Base-by-base conservation (phyloP, 2,797 vertebrate genomes). In the Propithecus deckenii region DNA sequence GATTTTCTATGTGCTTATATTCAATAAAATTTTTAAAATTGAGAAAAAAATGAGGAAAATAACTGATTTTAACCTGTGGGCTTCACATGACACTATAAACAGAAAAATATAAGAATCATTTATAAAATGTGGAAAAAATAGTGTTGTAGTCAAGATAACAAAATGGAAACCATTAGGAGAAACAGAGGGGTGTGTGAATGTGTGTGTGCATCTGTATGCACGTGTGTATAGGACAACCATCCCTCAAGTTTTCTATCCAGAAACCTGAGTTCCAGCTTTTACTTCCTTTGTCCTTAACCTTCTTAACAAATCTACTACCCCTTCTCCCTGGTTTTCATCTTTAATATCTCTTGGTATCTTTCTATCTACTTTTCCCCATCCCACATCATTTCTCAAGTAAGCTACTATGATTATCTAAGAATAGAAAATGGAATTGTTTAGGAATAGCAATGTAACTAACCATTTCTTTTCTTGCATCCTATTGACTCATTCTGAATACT, bases 21-120 rank as follows among this genome's bases (percentile, higher is more conserved):
- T 96, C 35, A 89, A 63, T 30, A 61, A 48, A 78, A 35, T 89
- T 9, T n/a, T 79, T 71, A 59, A 91, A 88, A 94, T 4, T 71
- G 41, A 86, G 48, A 13, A 83, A 79, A 81, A 84, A 74, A 38
- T 71, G 11, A 88, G 22, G 18, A 75, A 84, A 86, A 52, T n/a
- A 89, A 32, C 35, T 67, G 13, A 83, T 83, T 94, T 80, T 25
- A 86, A 76, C 5, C 25, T 59, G 28, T 79, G 15, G 3, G 8
- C 3, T 86, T 63, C 32, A 46, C 23, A 23, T 75, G 20, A 71
- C 3, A 18, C 5, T 35, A n/a, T 86, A 74, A 57, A 86, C 15
- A 63, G 52, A 89, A 25, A 91, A 30, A 59, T 65, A 38, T 18
- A 61, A 96, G 1, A 86, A 41, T 69, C 13, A 18, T 32, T 79